These are phyloP conservation scores for Blastobasis adustella DNA, from an alignment of 2,888 invertebrate genomes.

Conservation along the genomic window DNA sequence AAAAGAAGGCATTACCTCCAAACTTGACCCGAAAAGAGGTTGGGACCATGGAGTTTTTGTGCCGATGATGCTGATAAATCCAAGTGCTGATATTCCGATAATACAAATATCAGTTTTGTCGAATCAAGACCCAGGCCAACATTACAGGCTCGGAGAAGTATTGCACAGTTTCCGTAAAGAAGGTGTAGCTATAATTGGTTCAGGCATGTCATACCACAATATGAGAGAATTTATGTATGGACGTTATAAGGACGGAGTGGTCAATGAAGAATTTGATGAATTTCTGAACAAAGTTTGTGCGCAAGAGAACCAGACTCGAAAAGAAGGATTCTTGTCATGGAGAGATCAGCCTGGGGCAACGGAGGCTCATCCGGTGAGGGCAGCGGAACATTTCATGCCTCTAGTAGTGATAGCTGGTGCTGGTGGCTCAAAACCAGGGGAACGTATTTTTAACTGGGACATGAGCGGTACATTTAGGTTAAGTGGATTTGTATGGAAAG, in stretches of 20 bases:
- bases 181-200: conserved; percentile 55
- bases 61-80: conserved; percentile 65
- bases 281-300: conserved; percentile 52
- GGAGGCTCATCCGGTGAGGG: conserved; percentile 51
- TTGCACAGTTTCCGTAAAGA: conserved; percentile 54
- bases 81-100: conserved; percentile 57
- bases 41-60: conserved; percentile 71
- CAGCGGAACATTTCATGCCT: conserved; percentile 65
- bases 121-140: conserved; percentile 50
- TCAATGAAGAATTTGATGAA: conserved; percentile 58
- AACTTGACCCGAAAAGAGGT: conserved; percentile 53
- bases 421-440: conserved; percentile 44
- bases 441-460: conserved; percentile 63
- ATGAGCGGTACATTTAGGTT: conserved; percentile 50
- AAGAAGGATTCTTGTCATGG: conserved; percentile 42
- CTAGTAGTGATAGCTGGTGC: conserved; percentile 58
- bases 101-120: conserved; percentile 54
- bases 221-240: conserved; percentile 53
- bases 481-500: conserved; percentile 61
- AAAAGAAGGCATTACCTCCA: conserved; percentile 47
- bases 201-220: conserved; percentile 67
- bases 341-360: conserved; percentile 47
- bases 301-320: conserved; percentile 37
- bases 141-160: conserved; percentile 51
- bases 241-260: conserved; percentile 28